A percentile compares a stretch with the other conserved stretches of the same genome.
Evolutionary conservation across 1,140 invertebrate genomes (phyloP).

Genomic region (Macrobrachium rosenbergii): DNA sequence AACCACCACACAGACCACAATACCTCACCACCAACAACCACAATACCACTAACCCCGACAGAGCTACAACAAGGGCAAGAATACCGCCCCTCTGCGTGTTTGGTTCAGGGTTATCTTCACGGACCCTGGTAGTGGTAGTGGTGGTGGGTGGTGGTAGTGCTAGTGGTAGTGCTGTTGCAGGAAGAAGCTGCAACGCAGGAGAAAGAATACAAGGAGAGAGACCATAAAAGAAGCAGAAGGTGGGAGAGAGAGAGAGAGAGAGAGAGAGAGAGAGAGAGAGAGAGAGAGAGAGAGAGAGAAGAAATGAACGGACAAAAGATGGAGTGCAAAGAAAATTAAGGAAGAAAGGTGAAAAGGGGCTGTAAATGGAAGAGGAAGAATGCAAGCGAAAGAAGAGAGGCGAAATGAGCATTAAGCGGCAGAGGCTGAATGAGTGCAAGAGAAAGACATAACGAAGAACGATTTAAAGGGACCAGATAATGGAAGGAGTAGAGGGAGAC

Average conservation of each 20-base stretch:
- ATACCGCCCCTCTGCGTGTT: too few species aligned
- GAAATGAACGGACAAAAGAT: not conserved
- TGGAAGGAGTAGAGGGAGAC: not conserved
- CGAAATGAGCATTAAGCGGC: not conserved
- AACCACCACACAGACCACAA: too few species aligned
- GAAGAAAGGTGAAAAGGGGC: not conserved
- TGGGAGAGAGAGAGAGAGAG: not conserved
- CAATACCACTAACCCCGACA: too few species aligned
- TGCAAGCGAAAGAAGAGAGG: not conserved
- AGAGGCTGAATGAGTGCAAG: not conserved
- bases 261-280: not conserved
- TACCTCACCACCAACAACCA: too few species aligned
- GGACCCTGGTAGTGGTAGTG: too few species aligned
- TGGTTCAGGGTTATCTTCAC: too few species aligned
- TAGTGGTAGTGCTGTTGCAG: too few species aligned
- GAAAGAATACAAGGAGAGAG: not conserved
- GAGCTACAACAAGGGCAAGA: too few species aligned
- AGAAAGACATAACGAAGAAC: not conserved
- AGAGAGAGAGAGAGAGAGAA: not conserved
- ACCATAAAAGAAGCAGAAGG: not conserved
- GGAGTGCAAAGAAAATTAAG: too few species aligned
- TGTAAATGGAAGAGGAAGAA: not conserved
- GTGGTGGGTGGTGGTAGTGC: too few species aligned
- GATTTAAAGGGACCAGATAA: not conserved
- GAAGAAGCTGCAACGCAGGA: too few species aligned